Evolutionary conservation across 2,113 vertebrate genomes (phyloP).

Genomic region (Ifrita kowaldi): DNA sequence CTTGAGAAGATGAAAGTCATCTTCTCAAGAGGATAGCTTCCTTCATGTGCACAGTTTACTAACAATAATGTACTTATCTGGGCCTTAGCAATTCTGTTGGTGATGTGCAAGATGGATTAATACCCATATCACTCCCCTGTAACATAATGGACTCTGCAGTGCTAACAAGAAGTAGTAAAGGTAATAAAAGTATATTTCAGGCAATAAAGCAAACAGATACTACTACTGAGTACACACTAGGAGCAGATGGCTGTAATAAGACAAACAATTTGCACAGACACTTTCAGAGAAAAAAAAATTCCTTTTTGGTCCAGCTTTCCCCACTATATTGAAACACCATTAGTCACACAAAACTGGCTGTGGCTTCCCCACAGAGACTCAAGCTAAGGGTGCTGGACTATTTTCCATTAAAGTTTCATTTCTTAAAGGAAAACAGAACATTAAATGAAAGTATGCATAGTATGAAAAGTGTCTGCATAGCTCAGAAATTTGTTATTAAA

Average conservation of each 20-base stretch:
- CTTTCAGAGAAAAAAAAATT: neutral
- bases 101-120: neutral
- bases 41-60: neutral
- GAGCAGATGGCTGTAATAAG: neutral
- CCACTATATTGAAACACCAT: neutral
- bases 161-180: slow-evolving; percentile 20
- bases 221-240: neutral
- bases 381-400: neutral
- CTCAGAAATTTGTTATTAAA: neutral
- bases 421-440: neutral
- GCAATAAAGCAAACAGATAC: slow-evolving; percentile 19
- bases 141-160: neutral
- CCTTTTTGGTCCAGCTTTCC: neutral
- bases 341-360: neutral
- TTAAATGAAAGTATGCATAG: neutral
- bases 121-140: neutral
- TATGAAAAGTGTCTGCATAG: neutral
- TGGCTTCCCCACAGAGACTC: neutral
- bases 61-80: neutral
- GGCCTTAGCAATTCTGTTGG: neutral
- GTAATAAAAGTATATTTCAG: slow-evolving; percentile 23
- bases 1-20: neutral
- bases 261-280: neutral
- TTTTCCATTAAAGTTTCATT: neutral
- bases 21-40: neutral